phyloP scores from a whole-genome alignment of 2,797 vertebrate species.

The Phrynocephalus vlangalii region DNA sequence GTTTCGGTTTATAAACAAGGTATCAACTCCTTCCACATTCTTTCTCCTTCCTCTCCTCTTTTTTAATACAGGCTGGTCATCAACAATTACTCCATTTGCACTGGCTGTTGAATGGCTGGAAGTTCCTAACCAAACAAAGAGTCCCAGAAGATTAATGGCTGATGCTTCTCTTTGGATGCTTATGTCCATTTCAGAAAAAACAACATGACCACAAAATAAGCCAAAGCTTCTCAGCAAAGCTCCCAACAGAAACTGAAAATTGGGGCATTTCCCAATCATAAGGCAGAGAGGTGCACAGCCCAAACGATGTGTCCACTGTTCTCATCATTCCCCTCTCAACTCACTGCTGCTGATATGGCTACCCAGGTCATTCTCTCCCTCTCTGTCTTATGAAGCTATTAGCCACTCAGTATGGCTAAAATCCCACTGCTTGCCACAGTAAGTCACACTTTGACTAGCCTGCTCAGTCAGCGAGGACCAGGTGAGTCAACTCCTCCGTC shows the following conservation, averaged over 20 bases:
- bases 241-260: not conserved
- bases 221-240: not conserved
- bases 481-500: too few species aligned
- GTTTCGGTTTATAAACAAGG: conserved; percentile 90
- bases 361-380: not conserved
- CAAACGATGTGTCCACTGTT: not conserved
- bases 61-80: conserved; percentile 90
- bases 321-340: not conserved
- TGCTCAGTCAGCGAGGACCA: too few species aligned
- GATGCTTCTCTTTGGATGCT: conserved; percentile 35
- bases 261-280: not conserved
- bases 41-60: conserved; percentile 93
- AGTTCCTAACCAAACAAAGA: conserved; percentile 76
- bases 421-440: too few species aligned
- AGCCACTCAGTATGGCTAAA: too few species aligned
- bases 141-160: conserved; percentile 29
- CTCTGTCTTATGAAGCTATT: not conserved
- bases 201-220: not conserved
- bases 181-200: not conserved
- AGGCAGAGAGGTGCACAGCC: not conserved
- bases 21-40: conserved; percentile 96
- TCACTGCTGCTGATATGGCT: not conserved
- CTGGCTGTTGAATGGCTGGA: conserved; percentile 82
- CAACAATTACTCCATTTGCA: conserved; percentile 86
- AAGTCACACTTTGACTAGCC: too few species aligned